A percentile compares a stretch with the other conserved stretches of the same genome.
Evolutionary conservation across 2,888 invertebrate genomes (phyloP).

Genomic region (Drosophila putrida): DNA sequence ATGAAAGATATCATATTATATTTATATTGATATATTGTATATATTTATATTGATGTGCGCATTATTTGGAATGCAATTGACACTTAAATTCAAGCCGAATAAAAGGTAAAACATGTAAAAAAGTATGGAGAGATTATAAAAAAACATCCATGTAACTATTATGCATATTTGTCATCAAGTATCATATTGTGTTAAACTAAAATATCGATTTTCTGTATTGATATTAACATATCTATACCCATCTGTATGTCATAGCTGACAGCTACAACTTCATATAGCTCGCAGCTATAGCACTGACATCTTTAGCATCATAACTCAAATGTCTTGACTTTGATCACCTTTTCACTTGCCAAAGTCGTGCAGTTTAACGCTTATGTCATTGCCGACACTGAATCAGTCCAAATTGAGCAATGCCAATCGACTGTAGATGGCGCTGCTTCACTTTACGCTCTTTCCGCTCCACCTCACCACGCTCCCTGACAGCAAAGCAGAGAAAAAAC

Average conservation of each 20-base stretch:
- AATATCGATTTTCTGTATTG: no score
- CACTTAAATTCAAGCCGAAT: no score
- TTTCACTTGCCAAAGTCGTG: slow-evolving; percentile 22
- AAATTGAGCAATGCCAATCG: slow-evolving; percentile 52
- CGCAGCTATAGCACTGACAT: slow-evolving; percentile 6
- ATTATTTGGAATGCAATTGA: no score
- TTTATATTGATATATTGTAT: no score
- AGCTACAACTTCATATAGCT: slow-evolving; percentile 11
- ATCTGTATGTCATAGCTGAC: slow-evolving; percentile 1
- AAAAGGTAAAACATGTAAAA: no score
- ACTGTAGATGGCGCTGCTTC: slow-evolving; percentile 9
- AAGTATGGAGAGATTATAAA: no score
- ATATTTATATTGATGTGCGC: no score
- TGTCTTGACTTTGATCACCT: slow-evolving; percentile 30
- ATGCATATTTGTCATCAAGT: no score
- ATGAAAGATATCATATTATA: no score
- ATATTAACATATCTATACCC: no score
- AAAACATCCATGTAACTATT: no score
- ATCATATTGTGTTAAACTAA: no score
- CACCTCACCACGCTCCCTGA: neutral
- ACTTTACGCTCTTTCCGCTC: neutral
- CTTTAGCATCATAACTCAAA: slow-evolving; percentile 24
- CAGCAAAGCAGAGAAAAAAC: slow-evolving; percentile 33
- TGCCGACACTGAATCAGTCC: slow-evolving; percentile 43
- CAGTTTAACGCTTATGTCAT: slow-evolving; percentile 50